Evolutionary conservation across 2,797 vertebrate species (phyloP).

Genomic region (Bradypus variegatus): DNA sequence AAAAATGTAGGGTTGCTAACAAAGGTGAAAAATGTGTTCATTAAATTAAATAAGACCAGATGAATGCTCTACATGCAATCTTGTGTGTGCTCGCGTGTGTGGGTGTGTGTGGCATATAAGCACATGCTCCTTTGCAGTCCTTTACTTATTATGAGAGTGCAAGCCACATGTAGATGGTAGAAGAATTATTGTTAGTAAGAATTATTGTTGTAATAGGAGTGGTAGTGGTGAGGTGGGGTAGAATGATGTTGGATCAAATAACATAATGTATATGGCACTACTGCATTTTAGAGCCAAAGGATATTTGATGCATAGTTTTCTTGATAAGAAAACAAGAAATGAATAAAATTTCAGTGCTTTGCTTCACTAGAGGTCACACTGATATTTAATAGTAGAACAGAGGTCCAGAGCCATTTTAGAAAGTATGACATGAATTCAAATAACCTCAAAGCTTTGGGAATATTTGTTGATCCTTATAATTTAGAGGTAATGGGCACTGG

Average conservation of each 20-base stretch:
- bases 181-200: not conserved
- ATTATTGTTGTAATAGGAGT: not conserved
- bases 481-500: not conserved
- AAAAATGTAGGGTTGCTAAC: not conserved
- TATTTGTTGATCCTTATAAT: not conserved
- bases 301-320: not conserved
- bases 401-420: not conserved
- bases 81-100: not conserved
- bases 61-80: not conserved
- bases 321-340: not conserved
- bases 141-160: not conserved
- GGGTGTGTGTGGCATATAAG: not conserved
- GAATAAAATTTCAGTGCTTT: not conserved
- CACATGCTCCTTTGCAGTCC: not conserved
- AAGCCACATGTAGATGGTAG: not conserved
- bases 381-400: not conserved
- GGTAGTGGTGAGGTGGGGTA: not conserved
- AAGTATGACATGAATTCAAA: constrained; percentile 22
- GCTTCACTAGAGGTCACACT: not conserved
- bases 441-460: not conserved
- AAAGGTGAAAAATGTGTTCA: not conserved
- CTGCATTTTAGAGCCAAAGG: not conserved
- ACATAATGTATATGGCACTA: not conserved
- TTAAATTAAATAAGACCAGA: not conserved
- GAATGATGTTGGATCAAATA: not conserved